Evolutionary conservation across 2,888 invertebrate genomes (phyloP), one percentile per base, ranked within the genome.

Genomic region (Aplocera efformata): DNA sequence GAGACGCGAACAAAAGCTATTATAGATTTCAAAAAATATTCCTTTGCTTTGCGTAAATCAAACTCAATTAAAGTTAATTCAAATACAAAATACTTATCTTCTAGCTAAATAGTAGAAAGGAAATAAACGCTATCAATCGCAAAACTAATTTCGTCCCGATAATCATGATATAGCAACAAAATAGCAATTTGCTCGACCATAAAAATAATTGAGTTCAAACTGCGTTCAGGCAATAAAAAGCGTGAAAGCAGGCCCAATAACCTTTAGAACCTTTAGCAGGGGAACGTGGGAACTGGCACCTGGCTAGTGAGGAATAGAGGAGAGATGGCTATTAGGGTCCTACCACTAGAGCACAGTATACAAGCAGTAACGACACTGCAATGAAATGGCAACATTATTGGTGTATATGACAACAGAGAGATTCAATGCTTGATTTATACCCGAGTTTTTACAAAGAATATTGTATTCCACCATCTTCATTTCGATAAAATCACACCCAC

Each of bases 161-260:
- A 83, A 85, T 85, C 80, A 67, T 84, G 85, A 85, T 84, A 82
- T 75, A 75, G 85, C 86, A 88, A 84, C 85, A 84, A 88, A 83
- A 85, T 83, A 85, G 86, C 83, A 85, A 88, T 86, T 88, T 83
- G 68, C 75, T 65, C 78, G 66, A 76, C 81, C 85, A 82, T 86
- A 86, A 88, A 88, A 85, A 85, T 88, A 86, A 86, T 88, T 86
- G 85, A 85, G 86, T 86, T 84, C 82, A 85, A 86, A 86, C 83
- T 82, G 81, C 80, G 84, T 84, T 80, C 71, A 70, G 77, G 86
- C 85, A 82, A 84, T 85, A 88, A 88, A 88, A 88, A 85, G 82
- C 80, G 78, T 85, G 80, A 80, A 85, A 83, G 82, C 77, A 80
- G 76, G 76, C 79, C 81, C 79, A 82, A 84, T 85, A 86, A 84